Base-by-base conservation (phyloP, 2,113 vertebrate species). In the Anhinga rufa region DNA sequence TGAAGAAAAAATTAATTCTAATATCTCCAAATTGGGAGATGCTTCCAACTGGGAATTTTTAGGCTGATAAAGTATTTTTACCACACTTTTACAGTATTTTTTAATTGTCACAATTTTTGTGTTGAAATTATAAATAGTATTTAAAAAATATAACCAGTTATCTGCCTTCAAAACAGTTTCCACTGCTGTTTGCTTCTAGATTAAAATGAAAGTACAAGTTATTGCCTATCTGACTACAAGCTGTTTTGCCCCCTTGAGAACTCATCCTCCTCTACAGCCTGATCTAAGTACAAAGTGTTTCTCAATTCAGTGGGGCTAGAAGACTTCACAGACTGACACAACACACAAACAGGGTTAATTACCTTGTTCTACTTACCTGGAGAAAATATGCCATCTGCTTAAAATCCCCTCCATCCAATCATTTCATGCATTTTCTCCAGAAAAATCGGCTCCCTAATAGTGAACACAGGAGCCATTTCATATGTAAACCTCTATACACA, bases 351-450 rank as follows among this genome's bases (percentile, higher is more conserved):
- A 77, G 6, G 14, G 31, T 48, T 62, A 79, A 42, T 74, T 68
- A 79, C 29, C 42, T 75, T 64, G 12, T 20, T 71, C 42, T 91
- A 69, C 68, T 69, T 90, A 98, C 96, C 97, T 92, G 98, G 96
- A 94, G 91, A 98, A 97, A 99, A 98, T 70, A 98, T 94, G 15
- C 97, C 98, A 66, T 98, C 98, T 82, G 96, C 96, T 92, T 98
- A 97, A 66, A 88, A 90, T 42, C 97, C 89, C 62, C 46, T 71
- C 96, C 96, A 98, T 70, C 96, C 98, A 85, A 98, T 92, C 18
- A 98, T 97, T 95, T 96, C 86, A 40, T 91, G 88, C 97, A 98
- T 98, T 97, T 99, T 98, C 72, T 95, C 98, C 44, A 98, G 96
- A 78, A 99, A 78, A 61, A 98, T 80, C 18, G 95, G 96, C 69